phyloP scores from a whole-genome alignment of 2,888 invertebrate genomes.

The Spialia ferax region DNA sequence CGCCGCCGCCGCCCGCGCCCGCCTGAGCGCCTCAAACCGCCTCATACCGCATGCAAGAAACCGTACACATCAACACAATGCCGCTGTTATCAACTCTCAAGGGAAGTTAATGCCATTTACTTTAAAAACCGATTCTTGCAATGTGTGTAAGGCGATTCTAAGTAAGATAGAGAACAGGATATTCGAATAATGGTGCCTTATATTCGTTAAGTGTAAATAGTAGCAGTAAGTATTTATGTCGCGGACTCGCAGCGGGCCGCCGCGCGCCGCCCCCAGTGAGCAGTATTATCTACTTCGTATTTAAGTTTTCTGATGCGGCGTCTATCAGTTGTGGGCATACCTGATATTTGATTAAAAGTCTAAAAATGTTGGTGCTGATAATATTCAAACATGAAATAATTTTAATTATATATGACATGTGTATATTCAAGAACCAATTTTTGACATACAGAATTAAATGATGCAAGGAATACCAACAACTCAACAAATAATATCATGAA shows the following conservation, averaged over 20 bases:
- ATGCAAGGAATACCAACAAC: not conserved
- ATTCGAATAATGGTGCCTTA: constrained; percentile 33
- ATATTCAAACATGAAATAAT: not conserved
- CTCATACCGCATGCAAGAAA: too few species aligned
- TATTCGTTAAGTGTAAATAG: constrained; percentile 59
- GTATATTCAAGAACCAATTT: not conserved
- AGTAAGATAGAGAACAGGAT: constrained; percentile 5
- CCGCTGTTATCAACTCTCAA: too few species aligned
- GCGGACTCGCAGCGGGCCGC: constrained; percentile 25
- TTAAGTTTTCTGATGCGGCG: not conserved
- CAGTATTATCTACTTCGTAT: constrained; percentile 32
- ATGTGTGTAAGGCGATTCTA: not conserved
- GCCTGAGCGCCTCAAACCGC: too few species aligned
- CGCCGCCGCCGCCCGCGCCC: too few species aligned
- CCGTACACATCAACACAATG: too few species aligned
- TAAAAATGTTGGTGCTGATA: constrained; percentile 6
- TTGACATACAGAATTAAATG: not conserved
- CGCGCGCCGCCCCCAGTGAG: constrained; percentile 22
- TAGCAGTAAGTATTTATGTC: constrained; percentile 63
- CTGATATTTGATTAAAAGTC: not conserved
- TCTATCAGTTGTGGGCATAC: not conserved
- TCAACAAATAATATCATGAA: not conserved
- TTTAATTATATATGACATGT: not conserved
- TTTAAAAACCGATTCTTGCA: too few species aligned
- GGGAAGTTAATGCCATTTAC: too few species aligned